Evolutionary conservation across 2,888 invertebrate species (phyloP).

Genomic region (Sphecodes monilicornis): DNA sequence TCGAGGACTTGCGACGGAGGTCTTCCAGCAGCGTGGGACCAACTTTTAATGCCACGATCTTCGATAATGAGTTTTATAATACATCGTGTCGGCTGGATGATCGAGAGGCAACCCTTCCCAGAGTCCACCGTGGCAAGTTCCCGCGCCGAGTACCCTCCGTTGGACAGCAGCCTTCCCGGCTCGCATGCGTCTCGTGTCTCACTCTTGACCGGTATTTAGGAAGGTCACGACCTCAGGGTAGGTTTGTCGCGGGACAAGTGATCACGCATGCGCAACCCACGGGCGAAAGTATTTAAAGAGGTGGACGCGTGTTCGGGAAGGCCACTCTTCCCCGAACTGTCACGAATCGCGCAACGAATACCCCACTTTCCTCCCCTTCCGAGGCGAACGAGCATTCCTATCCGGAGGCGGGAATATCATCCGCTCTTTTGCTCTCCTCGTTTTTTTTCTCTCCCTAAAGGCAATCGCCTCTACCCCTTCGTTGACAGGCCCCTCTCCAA

Average conservation of each 20-base stretch:
- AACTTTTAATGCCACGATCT: not conserved
- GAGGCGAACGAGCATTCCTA: conserved; percentile 55
- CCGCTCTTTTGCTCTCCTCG: conserved; percentile 44
- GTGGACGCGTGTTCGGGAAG: conserved; percentile 78
- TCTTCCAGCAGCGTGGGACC: no score
- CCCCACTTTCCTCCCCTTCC: conserved; percentile 63
- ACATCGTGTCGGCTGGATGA: not conserved
- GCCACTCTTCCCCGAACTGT: conserved; percentile 80
- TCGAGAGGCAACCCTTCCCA: not conserved
- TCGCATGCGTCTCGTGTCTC: conserved; percentile 47
- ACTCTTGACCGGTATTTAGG: conserved; percentile 81
- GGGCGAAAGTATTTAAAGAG: conserved; percentile 83
- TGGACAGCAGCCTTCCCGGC: conserved; percentile 48
- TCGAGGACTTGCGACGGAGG: no score
- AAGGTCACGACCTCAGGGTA: conserved; percentile 81
- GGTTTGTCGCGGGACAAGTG: conserved; percentile 66
- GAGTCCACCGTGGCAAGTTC: conserved; percentile 46
- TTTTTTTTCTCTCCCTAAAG: conserved; percentile 20
- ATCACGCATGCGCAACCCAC: conserved; percentile 76
- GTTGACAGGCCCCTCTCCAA: conserved; percentile 6
- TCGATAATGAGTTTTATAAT: not conserved
- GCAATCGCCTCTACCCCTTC: conserved; percentile 17
- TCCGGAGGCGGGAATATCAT: conserved; percentile 58
- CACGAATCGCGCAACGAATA: conserved; percentile 74
- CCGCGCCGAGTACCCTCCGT: conserved; percentile 49